phyloP scores from a whole-genome alignment of 2,113 vertebrate species.

The Phrynosoma platyrhinos region DNA sequence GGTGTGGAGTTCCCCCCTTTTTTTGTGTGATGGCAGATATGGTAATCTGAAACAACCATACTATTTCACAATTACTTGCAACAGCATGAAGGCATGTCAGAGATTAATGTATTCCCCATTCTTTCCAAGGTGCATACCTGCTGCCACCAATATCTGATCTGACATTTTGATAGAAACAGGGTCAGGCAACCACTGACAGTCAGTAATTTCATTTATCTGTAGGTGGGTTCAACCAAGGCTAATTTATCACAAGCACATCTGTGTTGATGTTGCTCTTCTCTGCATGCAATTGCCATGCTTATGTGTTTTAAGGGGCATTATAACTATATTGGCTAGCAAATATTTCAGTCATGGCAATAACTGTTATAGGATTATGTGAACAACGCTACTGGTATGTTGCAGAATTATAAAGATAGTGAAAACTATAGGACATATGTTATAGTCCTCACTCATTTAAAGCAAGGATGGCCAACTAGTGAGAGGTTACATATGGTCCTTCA shows the following conservation, averaged over 20 bases:
- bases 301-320: background rate
- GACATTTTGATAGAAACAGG: slow-evolving; percentile 72
- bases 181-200: slow-evolving; percentile 59
- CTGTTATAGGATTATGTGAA: background rate
- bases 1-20: background rate
- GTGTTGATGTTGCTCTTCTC: slow-evolving; percentile 29
- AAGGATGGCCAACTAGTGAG: background rate
- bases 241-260: slow-evolving; percentile 58
- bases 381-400: background rate
- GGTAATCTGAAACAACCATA: slow-evolving; percentile 1
- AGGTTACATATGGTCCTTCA: background rate
- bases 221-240: slow-evolving; percentile 52
- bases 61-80: slow-evolving; percentile 35
- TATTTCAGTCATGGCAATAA: background rate
- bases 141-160: slow-evolving; percentile 48
- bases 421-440: background rate
- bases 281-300: background rate
- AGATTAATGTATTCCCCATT: slow-evolving; percentile 53
- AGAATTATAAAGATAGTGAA: background rate
- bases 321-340: slow-evolving; percentile 17
- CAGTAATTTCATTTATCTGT: slow-evolving; percentile 67
- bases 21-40: background rate
- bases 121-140: slow-evolving; percentile 55
- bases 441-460: too few relatives aligned
- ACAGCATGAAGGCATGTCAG: slow-evolving; percentile 44